Percentiles rank a stretch among this genome's conserved stretches.
phyloP scores from a whole-genome alignment of 2,113 vertebrate species.

The Madoqua kirkii region DNA sequence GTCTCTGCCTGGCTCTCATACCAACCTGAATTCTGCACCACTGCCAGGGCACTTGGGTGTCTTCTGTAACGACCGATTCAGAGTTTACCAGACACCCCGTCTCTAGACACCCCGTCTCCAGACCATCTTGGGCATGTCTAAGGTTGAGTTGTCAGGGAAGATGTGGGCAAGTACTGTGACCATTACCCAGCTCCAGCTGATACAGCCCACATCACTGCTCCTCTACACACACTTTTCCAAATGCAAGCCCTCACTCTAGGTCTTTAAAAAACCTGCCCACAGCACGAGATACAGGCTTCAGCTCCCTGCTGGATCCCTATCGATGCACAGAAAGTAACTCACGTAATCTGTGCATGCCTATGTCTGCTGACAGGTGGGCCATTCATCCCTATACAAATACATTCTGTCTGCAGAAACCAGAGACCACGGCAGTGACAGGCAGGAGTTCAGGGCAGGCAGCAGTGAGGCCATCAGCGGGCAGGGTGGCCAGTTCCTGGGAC shows the following conservation, averaged over 20 bases:
- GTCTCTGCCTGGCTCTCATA: not conserved
- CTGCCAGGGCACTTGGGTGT: fast-evolving
- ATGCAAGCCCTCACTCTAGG: not conserved
- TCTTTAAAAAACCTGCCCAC: not conserved
- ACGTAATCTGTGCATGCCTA: fast-evolving
- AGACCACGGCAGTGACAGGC: not conserved
- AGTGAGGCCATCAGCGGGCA: fast-evolving
- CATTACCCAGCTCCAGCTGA: not conserved
- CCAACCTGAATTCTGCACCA: not conserved
- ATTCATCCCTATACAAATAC: not conserved
- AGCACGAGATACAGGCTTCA: not conserved
- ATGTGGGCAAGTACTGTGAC: not conserved
- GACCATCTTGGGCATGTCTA: not conserved
- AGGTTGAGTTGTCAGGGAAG: not conserved
- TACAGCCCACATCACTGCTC: not conserved
- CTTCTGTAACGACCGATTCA: not conserved
- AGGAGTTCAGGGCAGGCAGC: not conserved
- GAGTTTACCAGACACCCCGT: not conserved
- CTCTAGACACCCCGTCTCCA: not conserved
- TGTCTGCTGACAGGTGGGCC: not conserved
- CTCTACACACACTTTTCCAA: not conserved
- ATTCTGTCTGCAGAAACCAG: not conserved
- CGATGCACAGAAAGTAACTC: not conserved
- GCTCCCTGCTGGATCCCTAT: no score
- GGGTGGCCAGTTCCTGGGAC: not conserved